Evolutionary conservation across 2,113 vertebrate species (phyloP).

Genomic region (Xiphophorus maculatus): DNA sequence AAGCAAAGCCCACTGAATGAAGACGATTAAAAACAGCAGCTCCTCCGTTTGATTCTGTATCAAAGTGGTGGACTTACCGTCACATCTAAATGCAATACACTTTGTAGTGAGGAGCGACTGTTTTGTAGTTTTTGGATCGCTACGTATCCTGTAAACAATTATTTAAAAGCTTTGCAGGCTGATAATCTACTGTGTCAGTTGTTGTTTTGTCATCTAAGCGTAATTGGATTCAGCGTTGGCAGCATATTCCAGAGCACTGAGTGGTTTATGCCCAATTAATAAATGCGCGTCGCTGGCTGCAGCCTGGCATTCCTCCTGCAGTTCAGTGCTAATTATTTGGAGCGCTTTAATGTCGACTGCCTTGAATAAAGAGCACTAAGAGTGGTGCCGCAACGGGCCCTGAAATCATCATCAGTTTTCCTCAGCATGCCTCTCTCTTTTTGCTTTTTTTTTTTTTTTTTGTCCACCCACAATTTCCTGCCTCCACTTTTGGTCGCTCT

Average conservation of each 20-base stretch:
- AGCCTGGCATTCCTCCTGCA: slow-evolving; percentile 53
- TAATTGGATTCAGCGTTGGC: slow-evolving; percentile 64
- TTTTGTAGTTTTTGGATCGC: slow-evolving; percentile 17
- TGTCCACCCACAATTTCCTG: slow-evolving; percentile 32
- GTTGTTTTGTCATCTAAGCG: slow-evolving; percentile 52
- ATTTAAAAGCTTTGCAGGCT: slow-evolving; percentile 32
- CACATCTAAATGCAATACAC: not conserved
- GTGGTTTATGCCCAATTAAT: slow-evolving; percentile 70
- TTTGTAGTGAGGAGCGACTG: not conserved
- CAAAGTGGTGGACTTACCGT: not conserved
- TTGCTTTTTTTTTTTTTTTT: slow-evolving; percentile 3
- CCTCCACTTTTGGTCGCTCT: slow-evolving; percentile 24
- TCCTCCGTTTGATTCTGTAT: slow-evolving; percentile 8
- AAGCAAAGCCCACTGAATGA: not conserved
- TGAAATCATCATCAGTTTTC: slow-evolving; percentile 62
- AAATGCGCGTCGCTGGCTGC: slow-evolving; percentile 53
- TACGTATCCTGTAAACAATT: slow-evolving; percentile 39
- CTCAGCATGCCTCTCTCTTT: slow-evolving; percentile 2
- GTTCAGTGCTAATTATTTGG: slow-evolving; percentile 67
- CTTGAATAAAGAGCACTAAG: slow-evolving; percentile 64
- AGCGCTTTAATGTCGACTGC: slow-evolving; percentile 66
- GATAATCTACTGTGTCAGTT: slow-evolving; percentile 51
- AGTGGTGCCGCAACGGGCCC: slow-evolving; percentile 51
- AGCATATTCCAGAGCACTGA: slow-evolving; percentile 43
- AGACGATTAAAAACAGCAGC: not conserved